Base-by-base conservation (phyloP, 2,797 vertebrate species). In the Nasua narica region DNA sequence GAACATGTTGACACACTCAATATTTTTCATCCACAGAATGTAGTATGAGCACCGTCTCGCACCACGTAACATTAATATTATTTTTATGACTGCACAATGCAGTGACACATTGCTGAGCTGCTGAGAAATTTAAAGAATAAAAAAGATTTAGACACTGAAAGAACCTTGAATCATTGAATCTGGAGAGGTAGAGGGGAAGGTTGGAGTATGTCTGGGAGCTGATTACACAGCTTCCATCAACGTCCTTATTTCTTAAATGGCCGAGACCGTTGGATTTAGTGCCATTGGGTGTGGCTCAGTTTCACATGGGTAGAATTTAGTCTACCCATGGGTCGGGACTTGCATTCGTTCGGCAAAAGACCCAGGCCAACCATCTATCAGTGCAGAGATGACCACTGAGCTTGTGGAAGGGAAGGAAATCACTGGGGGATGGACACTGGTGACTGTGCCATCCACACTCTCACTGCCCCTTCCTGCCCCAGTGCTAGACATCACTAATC, bases 81-180 rank as follows among this genome's bases (percentile, higher is more conserved):
- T 96, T 98, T 97, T 97, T 98, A 95, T 93, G 97, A 52, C 86
- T 46, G 78, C 14, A 86, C 79, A 91, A 93, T 76, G 82, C 10
- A 48, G 52, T 67, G 32, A 14, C 86, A 70, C 78, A 81, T 81
- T 43, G 14, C 72, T 93, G 94, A 97, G 52, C 84, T 69, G 48
- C 27, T 12, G 37, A 97, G 93, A 97, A 98, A 98, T 97, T 87
- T 86, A 46, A 92, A 92, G 93, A 98, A 96, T 95, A 91, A 90
- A 96, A 90, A 95, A 94, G 94, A 97, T 95, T 96, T 91, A 97
- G 96, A 77, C 54, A 54, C 84, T 2, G 32, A 65, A 58, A 67
- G 67, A 92, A 84, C 60, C 81, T 93, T 93, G 87, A 93, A 83
- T 98, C 92, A 62, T 1, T 19, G 67, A 46, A 56, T 67, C 90